Base-by-base conservation (phyloP, 2,797 vertebrate species). In the Lacerta viridis region DNA sequence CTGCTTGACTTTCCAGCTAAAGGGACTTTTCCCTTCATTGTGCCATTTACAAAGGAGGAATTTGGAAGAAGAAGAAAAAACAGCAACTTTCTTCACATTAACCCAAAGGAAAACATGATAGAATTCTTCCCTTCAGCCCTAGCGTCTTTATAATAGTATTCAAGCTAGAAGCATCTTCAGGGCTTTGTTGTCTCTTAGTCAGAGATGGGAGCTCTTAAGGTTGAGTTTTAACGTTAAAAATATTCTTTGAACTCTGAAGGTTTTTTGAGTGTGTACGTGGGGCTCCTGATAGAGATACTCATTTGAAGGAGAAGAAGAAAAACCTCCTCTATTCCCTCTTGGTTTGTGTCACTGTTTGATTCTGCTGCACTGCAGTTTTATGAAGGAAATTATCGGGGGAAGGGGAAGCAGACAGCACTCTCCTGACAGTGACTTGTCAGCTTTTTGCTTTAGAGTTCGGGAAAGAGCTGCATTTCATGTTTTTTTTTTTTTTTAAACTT, bases 371-470 rank as follows among this genome's bases (percentile, higher is more conserved):
- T 93, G 95, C 94, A 93, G 90, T 86, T 94, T 94, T 95, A 93
- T 78, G 80, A 93, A 83, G 93, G 82, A 95, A 95, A 96, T 96
- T 95, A 93, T 0, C 88, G 76, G 85, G 90, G 91, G 76, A 90
- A 93, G 93, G 89, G 80, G 88, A 94, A 91, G 92, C 90, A 90
- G 87, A 90, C 84, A 93, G 88, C 92, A 89, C 89, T 95, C 93
- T 90, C 83, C 92, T 95, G 94, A 94, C 95, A 95, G 88, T 88
- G 89, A 87, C 93, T 91, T 96, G 94, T 95, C 95, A 95, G 87
- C 88, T 81, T 89, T 86, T 89, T 94, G 92, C 92, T 94, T 92
- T 90, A 90, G 72, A n/a, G 55, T 93, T 93, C 89, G 72, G 86
- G 78, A 80, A 93, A 92, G 68, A 93, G 61, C 78, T 86, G 80